Percentiles rank a stretch among this genome's conserved stretches.
phyloP scores from a whole-genome alignment of 2,113 vertebrate genomes.

The Nothobranchius furzeri region DNA sequence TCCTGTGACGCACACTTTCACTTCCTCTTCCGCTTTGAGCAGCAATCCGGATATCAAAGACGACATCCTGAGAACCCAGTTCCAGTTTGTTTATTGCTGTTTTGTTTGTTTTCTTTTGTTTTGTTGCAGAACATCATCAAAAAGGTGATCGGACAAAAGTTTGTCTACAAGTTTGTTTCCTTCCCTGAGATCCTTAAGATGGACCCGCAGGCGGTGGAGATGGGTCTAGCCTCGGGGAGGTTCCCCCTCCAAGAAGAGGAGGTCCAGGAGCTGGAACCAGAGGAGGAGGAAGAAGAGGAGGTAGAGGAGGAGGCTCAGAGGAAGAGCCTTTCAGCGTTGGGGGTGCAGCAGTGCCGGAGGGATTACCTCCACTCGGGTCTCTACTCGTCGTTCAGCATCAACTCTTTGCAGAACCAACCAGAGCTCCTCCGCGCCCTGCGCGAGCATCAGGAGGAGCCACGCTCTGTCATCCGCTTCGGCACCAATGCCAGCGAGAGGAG shows the following conservation, averaged over 20 bases:
- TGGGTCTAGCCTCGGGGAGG: conserved; percentile 85
- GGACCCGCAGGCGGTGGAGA: conserved; percentile 90
- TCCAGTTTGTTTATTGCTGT: background rate
- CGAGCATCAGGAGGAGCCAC: conserved; percentile 86
- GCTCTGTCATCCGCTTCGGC: conserved; percentile 94
- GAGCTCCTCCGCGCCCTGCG: conserved; percentile 86
- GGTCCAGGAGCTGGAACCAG: conserved; percentile 77
- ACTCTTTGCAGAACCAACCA: conserved; percentile 86
- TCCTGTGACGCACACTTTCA: conserved; percentile 39
- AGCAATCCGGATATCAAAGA: background rate
- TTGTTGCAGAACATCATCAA: conserved; percentile 94
- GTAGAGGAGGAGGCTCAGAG: conserved; percentile 81
- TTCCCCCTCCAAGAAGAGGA: conserved; percentile 87
- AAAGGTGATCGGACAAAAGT: conserved; percentile 97
- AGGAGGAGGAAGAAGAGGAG: conserved; percentile 83
- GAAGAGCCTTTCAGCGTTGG: conserved; percentile 80
- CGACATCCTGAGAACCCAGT: background rate
- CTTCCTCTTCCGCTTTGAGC: conserved; percentile 54
- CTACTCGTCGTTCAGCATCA: conserved; percentile 92
- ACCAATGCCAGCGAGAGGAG: conserved; percentile 84
- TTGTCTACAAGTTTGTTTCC: conserved; percentile 97
- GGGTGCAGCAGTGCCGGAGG: conserved; percentile 82
- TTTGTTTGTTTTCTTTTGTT: background rate
- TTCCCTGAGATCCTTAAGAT: conserved; percentile 96
- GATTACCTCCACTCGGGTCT: conserved; percentile 92